Evolutionary conservation across 2,113 vertebrate genomes (phyloP), one percentile per base, ranked within the genome.

Genomic region (Eulacestoma nigropectus): DNA sequence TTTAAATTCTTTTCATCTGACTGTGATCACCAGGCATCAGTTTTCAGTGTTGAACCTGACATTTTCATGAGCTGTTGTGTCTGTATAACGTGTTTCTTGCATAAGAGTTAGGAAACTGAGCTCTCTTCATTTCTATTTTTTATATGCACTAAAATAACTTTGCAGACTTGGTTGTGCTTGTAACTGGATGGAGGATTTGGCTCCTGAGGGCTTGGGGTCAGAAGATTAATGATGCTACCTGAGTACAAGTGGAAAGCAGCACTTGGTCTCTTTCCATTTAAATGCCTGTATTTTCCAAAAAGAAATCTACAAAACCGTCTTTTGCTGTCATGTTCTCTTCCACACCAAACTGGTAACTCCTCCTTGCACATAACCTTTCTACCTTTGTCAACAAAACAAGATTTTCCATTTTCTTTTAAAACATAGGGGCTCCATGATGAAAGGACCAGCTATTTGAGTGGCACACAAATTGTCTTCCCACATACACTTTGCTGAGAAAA

Each of bases 1-100:
- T 91, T 81, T 75, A 93, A 72, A 76, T 64, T 68, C 44, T 72
- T 91, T 89, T 93, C 62, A 53, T 89, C 60, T 92, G 73, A 47
- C 76, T 95, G 30, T 93, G 77, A 87, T 95, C 65, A 87, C 56
- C 67, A 68, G 81, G 33, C 77, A 69, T 73, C 29, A 39, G 44
- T 94, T 96, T 60, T 60, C 56, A 82, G 53, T 94, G 81, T 79
- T 94, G 77, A 95, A 82, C 89, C 93, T 93, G 74, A 87, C 70
- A 65, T 95, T 94, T 91, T 79, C 70, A n/a, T 65, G 87, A 95
- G 78, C 39, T 87, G 87, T 93, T 94, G 87, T 85, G 94, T 85
- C 78, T 76, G 8, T 77, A 5, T 46, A 85, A 72, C 0, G 11
- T 81, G 27, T 68, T 95, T 82, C 64, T 81, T 74, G 67, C 27